phyloP scores from a whole-genome alignment of 2,797 vertebrate species.

The Paedocypris micromegethes region DNA sequence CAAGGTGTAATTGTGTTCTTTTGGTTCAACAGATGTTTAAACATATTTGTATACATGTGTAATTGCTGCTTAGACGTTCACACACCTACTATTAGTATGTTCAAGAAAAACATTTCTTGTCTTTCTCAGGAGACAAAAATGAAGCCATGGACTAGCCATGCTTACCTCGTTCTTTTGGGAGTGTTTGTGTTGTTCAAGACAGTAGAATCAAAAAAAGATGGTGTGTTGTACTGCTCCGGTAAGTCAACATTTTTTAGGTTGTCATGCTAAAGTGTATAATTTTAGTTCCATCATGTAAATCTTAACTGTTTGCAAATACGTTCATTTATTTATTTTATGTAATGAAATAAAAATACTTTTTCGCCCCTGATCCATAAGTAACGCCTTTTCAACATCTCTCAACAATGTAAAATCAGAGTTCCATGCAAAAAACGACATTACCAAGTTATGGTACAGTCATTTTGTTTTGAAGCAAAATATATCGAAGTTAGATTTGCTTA shows the following conservation, averaged over 20 bases:
- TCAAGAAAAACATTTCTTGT: neutral
- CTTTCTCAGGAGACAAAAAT: constrained; percentile 49
- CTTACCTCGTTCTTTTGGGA: constrained; percentile 42
- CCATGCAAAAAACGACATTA: too few species aligned
- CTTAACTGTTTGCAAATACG: neutral
- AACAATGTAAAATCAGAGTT: too few species aligned
- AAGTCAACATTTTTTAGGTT: constrained; percentile 31
- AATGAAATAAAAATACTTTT: too few species aligned
- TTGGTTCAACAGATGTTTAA: too few species aligned
- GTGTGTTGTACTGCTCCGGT: constrained; percentile 67
- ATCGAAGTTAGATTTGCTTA: too few species aligned
- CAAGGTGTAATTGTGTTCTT: too few species aligned
- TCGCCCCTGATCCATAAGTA: too few species aligned
- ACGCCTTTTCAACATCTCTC: too few species aligned
- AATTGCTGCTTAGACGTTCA: neutral
- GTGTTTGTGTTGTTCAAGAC: constrained; percentile 45
- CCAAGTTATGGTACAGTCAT: too few species aligned
- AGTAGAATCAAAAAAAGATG: constrained; percentile 56
- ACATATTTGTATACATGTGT: constrained; percentile 3
- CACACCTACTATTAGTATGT: constrained; percentile 11
- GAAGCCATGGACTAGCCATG: constrained; percentile 53
- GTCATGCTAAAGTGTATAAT: too few species aligned
- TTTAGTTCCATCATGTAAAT: neutral
- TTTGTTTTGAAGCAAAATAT: too few species aligned
- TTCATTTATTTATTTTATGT: too few species aligned